Evolutionary conservation across 2,888 invertebrate species (phyloP), one percentile per base, ranked within the genome.

Genomic region (Coecobrya sp.): DNA sequence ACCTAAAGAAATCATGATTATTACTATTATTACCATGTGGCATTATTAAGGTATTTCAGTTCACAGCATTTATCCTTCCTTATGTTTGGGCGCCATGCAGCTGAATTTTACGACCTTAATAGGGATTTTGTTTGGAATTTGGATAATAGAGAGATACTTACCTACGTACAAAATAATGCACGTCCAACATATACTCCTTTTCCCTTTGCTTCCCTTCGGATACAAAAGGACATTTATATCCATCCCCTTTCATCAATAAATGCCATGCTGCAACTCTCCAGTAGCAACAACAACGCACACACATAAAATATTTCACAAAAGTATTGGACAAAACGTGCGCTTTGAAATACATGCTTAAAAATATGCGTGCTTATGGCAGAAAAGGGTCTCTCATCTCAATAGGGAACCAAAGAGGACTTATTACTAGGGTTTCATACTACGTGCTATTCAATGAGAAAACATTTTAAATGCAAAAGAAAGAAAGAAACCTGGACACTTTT

Each of bases 361-460:
- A 65, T n/a, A n/a, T 68, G 85, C 49, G 62, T 55, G 27, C 68
- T 86, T 73, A 10, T 19, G 42, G n/a, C 5, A 36, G 19, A 73
- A n/a, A n/a, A 73, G 68, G 68, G 36, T 70, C 36, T 70, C 30
- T 52, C n/a, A 76, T 25, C 36, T 76, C 16, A 76, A 76, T 76
- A 45, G 52, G 49, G 25, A 76, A 22, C 16, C 42, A 49, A 86
- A 70, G 42, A 73, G 68, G 79, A 62, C 87, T 87, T 73, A 87
- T 87, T 87, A 76, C 87, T 87, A 79, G 79, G 79, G 45, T 79
- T 87, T 49, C 87, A 62, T 79, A 65, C 62, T 79, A 76, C 87
- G 76, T 76, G 76, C 76, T 79, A 59, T 87, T 87, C 87, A 87
- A 79, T 62, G 62, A 30, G 79, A 76, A 76, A 73, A 42, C 45